Evolutionary conservation across 2,113 vertebrate genomes (phyloP).

Genomic region (Tor tambroides): DNA sequence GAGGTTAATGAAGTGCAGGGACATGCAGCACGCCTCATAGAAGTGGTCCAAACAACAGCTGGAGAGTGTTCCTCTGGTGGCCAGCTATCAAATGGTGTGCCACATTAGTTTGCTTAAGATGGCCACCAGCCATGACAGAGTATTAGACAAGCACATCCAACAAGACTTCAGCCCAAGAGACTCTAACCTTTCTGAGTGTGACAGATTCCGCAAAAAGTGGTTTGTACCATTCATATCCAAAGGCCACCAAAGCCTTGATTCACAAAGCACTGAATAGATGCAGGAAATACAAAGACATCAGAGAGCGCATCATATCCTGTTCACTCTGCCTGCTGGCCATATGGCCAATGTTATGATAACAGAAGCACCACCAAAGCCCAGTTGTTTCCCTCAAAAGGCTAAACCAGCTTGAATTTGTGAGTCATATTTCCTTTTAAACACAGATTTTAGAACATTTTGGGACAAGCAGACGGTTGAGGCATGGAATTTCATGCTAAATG

Average conservation of each 20-base stretch:
- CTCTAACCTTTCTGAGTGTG: constrained; percentile 21
- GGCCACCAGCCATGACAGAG: constrained; percentile 34
- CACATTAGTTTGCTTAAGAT: constrained; percentile 48
- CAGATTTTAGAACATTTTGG: background rate
- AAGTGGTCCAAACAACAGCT: constrained; percentile 53
- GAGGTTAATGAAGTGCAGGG: constrained; percentile 51
- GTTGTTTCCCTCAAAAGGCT: constrained; percentile 36
- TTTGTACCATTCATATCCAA: background rate
- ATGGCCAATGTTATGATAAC: constrained; percentile 32
- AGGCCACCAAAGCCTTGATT: background rate
- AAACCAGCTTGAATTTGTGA: constrained; percentile 12
- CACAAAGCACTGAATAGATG: constrained; percentile 26
- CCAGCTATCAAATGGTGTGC: constrained; percentile 12
- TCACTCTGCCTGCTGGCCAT: constrained; percentile 29
- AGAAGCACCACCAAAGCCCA: background rate
- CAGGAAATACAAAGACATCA: constrained; percentile 38
- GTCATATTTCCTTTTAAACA: background rate
- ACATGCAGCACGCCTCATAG: constrained; percentile 41
- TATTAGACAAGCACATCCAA: constrained; percentile 26
- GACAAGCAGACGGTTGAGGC: background rate
- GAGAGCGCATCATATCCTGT: constrained; percentile 23
- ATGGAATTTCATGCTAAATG: background rate
- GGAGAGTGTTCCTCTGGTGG: constrained; percentile 32
- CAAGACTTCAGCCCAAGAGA: constrained; percentile 33
- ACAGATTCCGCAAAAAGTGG: constrained; percentile 1